Evolutionary conservation across 1,140 invertebrate genomes (phyloP).

Genomic region (Tenebrio molitor): DNA sequence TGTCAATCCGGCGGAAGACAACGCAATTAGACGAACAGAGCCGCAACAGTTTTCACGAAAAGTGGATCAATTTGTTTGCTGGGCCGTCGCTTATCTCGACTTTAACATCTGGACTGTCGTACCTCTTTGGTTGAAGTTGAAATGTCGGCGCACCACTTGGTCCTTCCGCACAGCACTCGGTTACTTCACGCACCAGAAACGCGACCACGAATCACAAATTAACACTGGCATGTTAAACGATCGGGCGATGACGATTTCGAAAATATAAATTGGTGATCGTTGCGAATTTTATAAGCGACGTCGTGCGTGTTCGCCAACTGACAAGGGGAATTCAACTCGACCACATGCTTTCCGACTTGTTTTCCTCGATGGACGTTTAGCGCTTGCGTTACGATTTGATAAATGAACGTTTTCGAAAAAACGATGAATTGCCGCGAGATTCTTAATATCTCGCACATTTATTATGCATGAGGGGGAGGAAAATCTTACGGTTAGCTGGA

Average conservation of each 20-base stretch:
- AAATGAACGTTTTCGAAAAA: conserved; percentile 34
- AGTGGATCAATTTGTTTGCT: no score
- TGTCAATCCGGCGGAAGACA: conserved; percentile 7
- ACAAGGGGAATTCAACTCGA: conserved; percentile 36
- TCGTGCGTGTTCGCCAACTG: conserved; percentile 34
- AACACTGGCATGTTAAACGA: neutral
- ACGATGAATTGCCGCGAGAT: conserved; percentile 3
- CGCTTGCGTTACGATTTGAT: conserved; percentile 34
- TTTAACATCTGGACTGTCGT: no score
- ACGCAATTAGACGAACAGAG: conserved; percentile 12
- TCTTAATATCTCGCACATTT: neutral
- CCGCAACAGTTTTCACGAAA: no score
- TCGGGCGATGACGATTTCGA: neutral
- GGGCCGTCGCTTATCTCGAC: no score
- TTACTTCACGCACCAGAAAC: neutral
- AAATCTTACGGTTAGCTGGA: no score
- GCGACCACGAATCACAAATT: neutral
- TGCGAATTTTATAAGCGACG: conserved; percentile 6
- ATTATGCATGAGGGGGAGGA: neutral
- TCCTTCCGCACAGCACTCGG: no score
- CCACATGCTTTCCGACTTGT: conserved; percentile 26
- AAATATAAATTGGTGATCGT: conserved; percentile 12
- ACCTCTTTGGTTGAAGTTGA: no score
- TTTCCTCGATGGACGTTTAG: conserved; percentile 32
- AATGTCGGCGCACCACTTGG: no score